A percentile compares a stretch with the other conserved stretches of the same genome.
Evolutionary conservation across 1,140 invertebrate species (phyloP).

Genomic region (Tetramorium alpestre): DNA sequence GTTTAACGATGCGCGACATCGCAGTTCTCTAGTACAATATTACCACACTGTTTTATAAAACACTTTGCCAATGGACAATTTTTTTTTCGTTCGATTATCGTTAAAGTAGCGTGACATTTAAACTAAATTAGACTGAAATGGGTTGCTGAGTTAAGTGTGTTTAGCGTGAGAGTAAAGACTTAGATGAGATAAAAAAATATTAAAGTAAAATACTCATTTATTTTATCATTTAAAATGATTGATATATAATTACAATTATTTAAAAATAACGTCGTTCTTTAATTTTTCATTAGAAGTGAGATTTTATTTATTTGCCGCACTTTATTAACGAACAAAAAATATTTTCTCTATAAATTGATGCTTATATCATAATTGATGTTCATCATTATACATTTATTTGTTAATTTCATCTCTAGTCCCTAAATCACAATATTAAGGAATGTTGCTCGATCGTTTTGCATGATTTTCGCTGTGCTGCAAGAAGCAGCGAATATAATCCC

Average conservation of each 20-base stretch:
- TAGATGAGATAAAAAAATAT: background rate
- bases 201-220: background rate
- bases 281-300: background rate
- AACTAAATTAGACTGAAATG: background rate
- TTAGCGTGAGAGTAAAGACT: background rate
- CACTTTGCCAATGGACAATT: background rate
- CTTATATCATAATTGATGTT: background rate
- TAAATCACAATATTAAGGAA: background rate
- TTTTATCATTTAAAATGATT: background rate
- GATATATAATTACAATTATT: background rate
- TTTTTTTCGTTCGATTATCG: background rate
- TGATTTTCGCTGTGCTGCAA: slow-evolving; percentile 18
- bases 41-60: background rate
- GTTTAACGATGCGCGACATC: slow-evolving; percentile 31
- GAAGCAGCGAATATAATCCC: slow-evolving; percentile 8
- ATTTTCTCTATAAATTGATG: background rate
- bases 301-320: background rate
- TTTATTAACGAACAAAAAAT: background rate
- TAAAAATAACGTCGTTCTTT: background rate
- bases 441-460: background rate
- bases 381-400: background rate
- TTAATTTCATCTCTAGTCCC: background rate
- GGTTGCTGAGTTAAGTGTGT: background rate
- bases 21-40: background rate
- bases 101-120: background rate